A percentile compares a stretch with the other conserved stretches of the same genome.
These are phyloP conservation scores for Xylota sylvarum DNA, from an alignment of 2,888 invertebrate species.

Conservation along the genomic window DNA sequence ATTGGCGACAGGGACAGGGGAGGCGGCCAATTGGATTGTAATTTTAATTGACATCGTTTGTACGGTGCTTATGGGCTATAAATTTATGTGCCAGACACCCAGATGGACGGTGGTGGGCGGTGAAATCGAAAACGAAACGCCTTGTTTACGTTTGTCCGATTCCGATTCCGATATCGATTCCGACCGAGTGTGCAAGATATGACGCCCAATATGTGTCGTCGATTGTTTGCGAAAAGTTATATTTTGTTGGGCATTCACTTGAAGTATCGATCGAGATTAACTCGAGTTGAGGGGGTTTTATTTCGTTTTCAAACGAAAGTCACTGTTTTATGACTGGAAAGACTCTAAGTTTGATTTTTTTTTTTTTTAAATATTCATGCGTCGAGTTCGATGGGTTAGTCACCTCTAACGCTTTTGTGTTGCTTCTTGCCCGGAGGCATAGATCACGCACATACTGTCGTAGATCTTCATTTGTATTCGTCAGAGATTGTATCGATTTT, in stretches of 20 bases:
- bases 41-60: constrained; percentile 73
- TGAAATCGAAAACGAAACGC: constrained; percentile 48
- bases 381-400: not conserved
- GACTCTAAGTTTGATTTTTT: not conserved
- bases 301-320: constrained; percentile 4
- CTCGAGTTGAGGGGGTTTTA: not conserved
- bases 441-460: not conserved
- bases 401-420: not conserved
- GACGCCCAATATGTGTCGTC: not conserved
- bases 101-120: constrained; percentile 46
- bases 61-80: constrained; percentile 56
- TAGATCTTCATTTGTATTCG: not conserved
- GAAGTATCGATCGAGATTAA: not conserved
- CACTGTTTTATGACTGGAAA: not conserved
- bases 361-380: not conserved
- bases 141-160: constrained; percentile 13
- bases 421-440: not conserved
- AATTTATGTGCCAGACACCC: constrained; percentile 46
- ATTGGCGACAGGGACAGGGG: not conserved
- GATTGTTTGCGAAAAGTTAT: constrained; percentile 44
- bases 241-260: constrained; percentile 5
- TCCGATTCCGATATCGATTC: not conserved
- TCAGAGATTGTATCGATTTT: not conserved
- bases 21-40: constrained; percentile 48
- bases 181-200: constrained; percentile 12